Base-by-base conservation (phyloP, 2,888 invertebrate genomes). In the Lasius platythorax region DNA sequence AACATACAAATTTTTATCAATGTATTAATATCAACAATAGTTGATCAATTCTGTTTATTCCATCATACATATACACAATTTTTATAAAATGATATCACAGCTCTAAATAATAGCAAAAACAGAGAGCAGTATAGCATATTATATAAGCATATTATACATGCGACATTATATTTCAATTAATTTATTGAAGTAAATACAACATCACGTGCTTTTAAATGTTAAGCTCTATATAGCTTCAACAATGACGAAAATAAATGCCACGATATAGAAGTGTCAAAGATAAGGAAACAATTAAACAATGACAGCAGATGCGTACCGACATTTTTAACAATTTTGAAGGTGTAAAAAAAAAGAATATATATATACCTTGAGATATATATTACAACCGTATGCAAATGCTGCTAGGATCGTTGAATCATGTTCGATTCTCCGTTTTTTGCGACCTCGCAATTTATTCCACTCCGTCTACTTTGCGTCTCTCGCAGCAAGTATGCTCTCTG, bases 1-100 rank as follows among this genome's bases (percentile, higher is more conserved):
- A 82, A 85, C 63, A 58, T 12, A 63, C 30, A 68, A 4, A 40
- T 46, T 76, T 82, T 43, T 56, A 9, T 63, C 18, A 15, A 53
- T 46, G 5, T 46, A 18, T 43, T 3, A 3, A 40, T 9, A 58
- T 30, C 37, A 18, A 37, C 15, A 30, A 12, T 33, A 15, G 15
- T 12, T 23, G 15, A 11, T 30, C 28, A 28, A 11, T 28, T 43
- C 9, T 6, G 15, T 28, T 28, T 33, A 5, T 74, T 12, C 15
- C 12, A 40, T 66, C 15, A 30, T 8, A 6, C 9, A 3, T 11
- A 37, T 15, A 40, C 12, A 28, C 12, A 9, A 53, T 50, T 6
- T 30, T n/a, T 9, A 43, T 23, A 15, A 75, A 63, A 64, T 64
- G 37, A 37, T 37, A 37, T 37, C 23, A 23, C 23, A 23, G 15